phyloP scores from a whole-genome alignment of 1,140 invertebrate species.

The Hyles euphorbiae region DNA sequence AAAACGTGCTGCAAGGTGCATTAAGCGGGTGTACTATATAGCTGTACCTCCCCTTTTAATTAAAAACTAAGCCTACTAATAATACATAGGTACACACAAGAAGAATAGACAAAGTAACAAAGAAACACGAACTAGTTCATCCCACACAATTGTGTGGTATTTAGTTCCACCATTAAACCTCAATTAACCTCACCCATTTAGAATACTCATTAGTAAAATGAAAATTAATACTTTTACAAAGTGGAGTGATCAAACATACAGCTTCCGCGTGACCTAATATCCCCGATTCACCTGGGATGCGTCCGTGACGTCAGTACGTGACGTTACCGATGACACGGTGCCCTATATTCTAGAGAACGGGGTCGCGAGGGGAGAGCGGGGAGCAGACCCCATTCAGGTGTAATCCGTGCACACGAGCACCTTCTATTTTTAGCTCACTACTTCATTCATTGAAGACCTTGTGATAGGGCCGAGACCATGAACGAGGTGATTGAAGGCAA shows the following conservation, averaged over 20 bases:
- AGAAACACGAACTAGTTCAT: too few relatives aligned
- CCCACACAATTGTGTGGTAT: too few relatives aligned
- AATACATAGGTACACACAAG: too few relatives aligned
- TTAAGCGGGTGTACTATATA: too few relatives aligned
- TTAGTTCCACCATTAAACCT: too few relatives aligned
- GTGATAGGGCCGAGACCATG: neutral
- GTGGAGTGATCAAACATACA: neutral
- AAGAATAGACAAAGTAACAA: too few relatives aligned
- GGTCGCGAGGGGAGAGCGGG: constrained; percentile 14
- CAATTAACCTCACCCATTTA: too few relatives aligned
- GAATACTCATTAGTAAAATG: too few relatives aligned
- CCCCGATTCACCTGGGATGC: constrained; percentile 43
- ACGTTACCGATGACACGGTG: constrained; percentile 57
- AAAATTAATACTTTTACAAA: too few relatives aligned
- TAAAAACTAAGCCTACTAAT: too few relatives aligned
- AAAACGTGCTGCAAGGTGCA: too few relatives aligned
- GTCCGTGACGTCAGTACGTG: constrained; percentile 43
- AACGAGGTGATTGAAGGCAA: neutral
- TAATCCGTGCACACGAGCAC: constrained; percentile 31
- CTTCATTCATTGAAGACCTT: constrained; percentile 50
- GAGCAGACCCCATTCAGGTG: constrained; percentile 45
- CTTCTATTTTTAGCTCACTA: constrained; percentile 58
- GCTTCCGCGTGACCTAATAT: constrained; percentile 39
- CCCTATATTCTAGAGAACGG: constrained; percentile 38
- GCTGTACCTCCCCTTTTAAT: too few relatives aligned